Conservation (phyloP, 1,140 invertebrate genomes). For the Zaprionus taronus region DNA sequence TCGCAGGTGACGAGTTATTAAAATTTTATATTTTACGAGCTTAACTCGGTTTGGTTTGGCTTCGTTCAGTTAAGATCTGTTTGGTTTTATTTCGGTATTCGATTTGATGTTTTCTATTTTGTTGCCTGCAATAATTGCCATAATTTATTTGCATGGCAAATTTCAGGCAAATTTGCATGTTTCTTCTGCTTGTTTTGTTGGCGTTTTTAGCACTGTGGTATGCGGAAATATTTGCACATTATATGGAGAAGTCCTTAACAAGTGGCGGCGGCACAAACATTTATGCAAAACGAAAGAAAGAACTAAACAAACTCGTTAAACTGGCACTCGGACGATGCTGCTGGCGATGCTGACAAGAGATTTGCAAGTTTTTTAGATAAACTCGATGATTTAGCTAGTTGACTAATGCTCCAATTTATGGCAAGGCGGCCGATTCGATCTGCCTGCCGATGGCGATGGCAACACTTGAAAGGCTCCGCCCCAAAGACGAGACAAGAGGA, state of each 20-base stretch:
- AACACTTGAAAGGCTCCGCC: conserved; percentile 56
- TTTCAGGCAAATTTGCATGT: conserved; percentile 66
- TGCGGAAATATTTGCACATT: conserved; percentile 65
- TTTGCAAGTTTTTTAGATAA: conserved; percentile 61
- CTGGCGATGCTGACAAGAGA: conserved; percentile 18
- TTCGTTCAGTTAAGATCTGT: conserved; percentile 18
- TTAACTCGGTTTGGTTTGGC: conserved; percentile 34
- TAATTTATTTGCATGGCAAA: conserved; percentile 73
- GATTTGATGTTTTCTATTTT: conserved; percentile 18
- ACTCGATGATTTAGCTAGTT: conserved; percentile 61
- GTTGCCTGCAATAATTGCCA: conserved; percentile 67
- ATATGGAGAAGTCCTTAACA: conserved; percentile 46
- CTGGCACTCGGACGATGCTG: conserved; percentile 16
- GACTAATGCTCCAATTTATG: conserved; percentile 76
- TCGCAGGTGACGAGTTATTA: conserved; percentile 52
- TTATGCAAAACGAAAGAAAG: conserved; percentile 65
- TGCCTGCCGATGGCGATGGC: background rate
- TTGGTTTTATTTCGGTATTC: conserved; percentile 13
- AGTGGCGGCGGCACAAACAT: conserved; percentile 61
- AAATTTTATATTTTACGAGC: conserved; percentile 54
- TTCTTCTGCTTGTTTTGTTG: conserved; percentile 48
- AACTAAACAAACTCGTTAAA: conserved; percentile 69
- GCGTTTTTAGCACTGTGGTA: conserved; percentile 48
- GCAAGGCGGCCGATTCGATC: conserved; percentile 54
- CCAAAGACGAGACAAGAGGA: conserved; percentile 18